phyloP scores from a whole-genome alignment of 92 coral and sea anemone species.

The Zoanthus gigantus region DNA sequence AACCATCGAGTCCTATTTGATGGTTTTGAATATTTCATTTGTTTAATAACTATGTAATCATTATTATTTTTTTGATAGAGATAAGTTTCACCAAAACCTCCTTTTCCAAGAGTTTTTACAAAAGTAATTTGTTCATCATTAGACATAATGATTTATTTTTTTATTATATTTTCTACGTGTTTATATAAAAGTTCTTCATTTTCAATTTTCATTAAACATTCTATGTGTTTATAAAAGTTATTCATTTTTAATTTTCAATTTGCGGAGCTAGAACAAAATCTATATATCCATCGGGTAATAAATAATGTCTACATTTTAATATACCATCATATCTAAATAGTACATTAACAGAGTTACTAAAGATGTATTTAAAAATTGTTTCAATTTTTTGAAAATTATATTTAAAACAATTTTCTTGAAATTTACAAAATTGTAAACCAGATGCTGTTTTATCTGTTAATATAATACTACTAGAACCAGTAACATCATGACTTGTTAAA shows the following conservation, averaged over 20 bases:
- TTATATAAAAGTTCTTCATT: too few species aligned
- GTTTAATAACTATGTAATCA: neutral
- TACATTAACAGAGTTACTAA: neutral
- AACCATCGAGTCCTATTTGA: neutral
- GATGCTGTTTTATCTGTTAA: neutral
- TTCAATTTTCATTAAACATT: too few species aligned
- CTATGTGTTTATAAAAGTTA: too few species aligned
- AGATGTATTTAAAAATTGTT: too few species aligned
- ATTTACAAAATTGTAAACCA: too few species aligned
- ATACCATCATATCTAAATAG: neutral
- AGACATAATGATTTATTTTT: too few species aligned
- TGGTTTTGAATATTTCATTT: neutral
- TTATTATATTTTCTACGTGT: too few species aligned
- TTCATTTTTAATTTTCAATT: neutral
- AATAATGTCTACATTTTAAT: neutral
- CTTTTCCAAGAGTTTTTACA: neutral
- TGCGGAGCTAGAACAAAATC: neutral
- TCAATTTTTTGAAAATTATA: neutral
- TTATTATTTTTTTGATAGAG: neutral
- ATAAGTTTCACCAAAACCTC: neutral
- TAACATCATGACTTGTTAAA: neutral
- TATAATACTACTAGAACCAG: neutral
- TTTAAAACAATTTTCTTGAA: neutral
- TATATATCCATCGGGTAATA: neutral
- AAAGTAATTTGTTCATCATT: too few species aligned